Evolutionary conservation across 2,113 vertebrate species (phyloP).

Genomic region (Phalacrocorax pelagicus): DNA sequence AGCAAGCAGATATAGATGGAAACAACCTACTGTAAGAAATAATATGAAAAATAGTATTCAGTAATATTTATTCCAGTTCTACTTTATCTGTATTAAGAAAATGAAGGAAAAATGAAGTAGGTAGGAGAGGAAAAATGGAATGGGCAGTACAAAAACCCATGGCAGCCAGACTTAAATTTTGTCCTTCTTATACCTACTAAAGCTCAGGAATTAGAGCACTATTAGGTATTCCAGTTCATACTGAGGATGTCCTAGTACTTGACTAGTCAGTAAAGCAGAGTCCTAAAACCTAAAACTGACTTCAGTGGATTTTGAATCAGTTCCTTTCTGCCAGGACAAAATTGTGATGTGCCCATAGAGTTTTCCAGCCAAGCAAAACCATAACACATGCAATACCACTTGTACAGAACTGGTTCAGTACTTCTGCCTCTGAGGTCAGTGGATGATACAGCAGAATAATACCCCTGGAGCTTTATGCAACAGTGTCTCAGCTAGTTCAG

Average conservation of each 20-base stretch:
- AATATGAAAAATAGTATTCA: background rate
- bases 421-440: slow-evolving; percentile 34
- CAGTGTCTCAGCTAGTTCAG: background rate
- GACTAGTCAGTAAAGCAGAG: background rate
- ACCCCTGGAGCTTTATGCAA: background rate
- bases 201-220: background rate
- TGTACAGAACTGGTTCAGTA: background rate
- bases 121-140: background rate
- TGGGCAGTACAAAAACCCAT: background rate
- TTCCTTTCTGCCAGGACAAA: background rate
- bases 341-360: background rate
- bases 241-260: background rate
- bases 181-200: background rate
- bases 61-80: background rate
- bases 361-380: slow-evolving; percentile 19
- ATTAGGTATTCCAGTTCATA: background rate
- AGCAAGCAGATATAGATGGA: background rate
- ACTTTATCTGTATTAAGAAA: background rate
- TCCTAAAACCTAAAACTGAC: background rate
- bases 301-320: background rate
- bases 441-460: slow-evolving; percentile 40
- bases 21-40: background rate
- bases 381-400: background rate
- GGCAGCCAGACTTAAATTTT: background rate
- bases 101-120: background rate